Base-by-base conservation (phyloP, 2,888 invertebrate genomes). In the Drosophila glabriapex region DNA sequence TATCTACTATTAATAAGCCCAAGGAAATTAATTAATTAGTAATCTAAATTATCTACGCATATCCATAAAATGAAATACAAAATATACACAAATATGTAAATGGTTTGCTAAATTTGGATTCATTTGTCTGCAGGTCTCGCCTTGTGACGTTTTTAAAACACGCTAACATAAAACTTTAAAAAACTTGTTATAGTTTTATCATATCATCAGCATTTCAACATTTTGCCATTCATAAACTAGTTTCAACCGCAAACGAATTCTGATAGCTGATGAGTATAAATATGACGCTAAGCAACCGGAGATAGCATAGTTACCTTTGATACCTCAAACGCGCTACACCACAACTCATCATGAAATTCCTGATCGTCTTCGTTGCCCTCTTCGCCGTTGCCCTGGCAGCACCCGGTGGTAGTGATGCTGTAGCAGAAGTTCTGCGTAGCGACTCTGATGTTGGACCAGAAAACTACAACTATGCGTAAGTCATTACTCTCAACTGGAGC, bases 401-500 rank as follows among this genome's bases (percentile, higher is more conserved):
- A 1, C 68, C 75, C 12, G 0, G 4, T 6, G 0, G 4, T 6
- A 0, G 0, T 1, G 70, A 78, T 0, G 82, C 64, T 0, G n/a
- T 55, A 0, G 59, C 31, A 9, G 0, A 39, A 6, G 33, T 70
- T 33, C 0, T 85, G 3, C 43, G 56, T 0, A 28, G 0, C 0
- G 46, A 68, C 0, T 54, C 73, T 12, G 76, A 94, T 55, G 95
- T 46, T 16, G 0, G 2, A 46, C 4, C 16, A 9, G 25, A 46
- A 0, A 0, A 94, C 31, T 95, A 94, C 92, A 94, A 92, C 55
- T 95, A 94, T 16, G 1, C 0, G 78, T 78, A 73, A 69, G 37
- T 61, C 33, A 12, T 56, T 49, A 71, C 28, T 28, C 4, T 56
- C 52, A 3, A 31, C 2, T 14, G 2, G 6, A 9, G 0, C 9